Percentiles rank a stretch among this genome's conserved stretches.
Evolutionary conservation across 2,113 vertebrate species (phyloP).

Genomic region (Sinocyclocheilus maitianheensis): DNA sequence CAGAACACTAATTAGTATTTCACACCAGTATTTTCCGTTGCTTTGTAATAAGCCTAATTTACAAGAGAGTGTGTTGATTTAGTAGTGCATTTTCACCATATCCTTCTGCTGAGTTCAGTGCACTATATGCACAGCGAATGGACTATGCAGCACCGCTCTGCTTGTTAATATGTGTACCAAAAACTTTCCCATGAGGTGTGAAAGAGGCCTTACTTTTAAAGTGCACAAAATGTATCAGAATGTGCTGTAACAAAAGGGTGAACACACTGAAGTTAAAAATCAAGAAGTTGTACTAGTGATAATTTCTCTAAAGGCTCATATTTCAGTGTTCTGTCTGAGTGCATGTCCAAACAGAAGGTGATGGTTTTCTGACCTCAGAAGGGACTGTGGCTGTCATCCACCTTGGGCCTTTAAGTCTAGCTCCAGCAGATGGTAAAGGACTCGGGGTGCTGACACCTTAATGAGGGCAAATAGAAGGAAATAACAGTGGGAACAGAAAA

Average conservation of each 20-base stretch:
- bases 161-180: neutral
- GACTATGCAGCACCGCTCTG: neutral
- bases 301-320: neutral
- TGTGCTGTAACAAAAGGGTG: neutral
- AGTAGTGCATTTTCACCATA: too few relatives aligned
- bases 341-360: constrained; percentile 37
- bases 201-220: neutral
- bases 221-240: neutral
- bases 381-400: neutral
- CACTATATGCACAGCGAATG: too few relatives aligned
- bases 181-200: neutral
- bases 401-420: neutral
- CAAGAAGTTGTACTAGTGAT: neutral
- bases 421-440: constrained; percentile 38
- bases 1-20: too few relatives aligned
- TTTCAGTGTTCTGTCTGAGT: neutral
- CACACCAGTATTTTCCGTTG: too few relatives aligned
- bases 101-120: too few relatives aligned
- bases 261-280: neutral
- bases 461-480: constrained; percentile 25
- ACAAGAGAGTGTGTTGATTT: too few relatives aligned
- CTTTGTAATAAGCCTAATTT: too few relatives aligned
- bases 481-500: constrained; percentile 15
- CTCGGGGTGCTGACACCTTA: constrained; percentile 34
- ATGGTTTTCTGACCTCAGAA: neutral